Percentiles rank a stretch among this genome's conserved stretches.
Conservation (phyloP, 64 coral and sea anemone species). For the Pocillopora damicornis region DNA sequence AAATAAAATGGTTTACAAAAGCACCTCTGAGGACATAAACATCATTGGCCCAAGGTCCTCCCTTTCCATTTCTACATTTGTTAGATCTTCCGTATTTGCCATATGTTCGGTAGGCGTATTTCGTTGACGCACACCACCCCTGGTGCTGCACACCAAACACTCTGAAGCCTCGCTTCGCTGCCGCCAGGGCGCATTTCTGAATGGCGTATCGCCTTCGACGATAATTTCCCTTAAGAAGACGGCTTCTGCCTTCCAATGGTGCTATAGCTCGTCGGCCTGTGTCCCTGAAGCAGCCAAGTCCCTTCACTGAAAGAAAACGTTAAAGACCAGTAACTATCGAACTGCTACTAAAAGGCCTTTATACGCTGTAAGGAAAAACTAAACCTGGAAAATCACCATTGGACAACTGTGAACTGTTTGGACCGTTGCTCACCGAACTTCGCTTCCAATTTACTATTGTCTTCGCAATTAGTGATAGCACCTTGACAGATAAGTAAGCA, state of each 20-base stretch:
- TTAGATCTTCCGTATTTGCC: constrained; percentile 26
- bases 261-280: constrained; percentile 27
- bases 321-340: too few relatives aligned
- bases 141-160: constrained; percentile 51
- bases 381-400: too few relatives aligned
- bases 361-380: too few relatives aligned
- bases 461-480: too few relatives aligned
- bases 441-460: too few relatives aligned
- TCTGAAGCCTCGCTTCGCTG: constrained; percentile 18
- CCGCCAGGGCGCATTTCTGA: constrained; percentile 47
- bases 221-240: constrained; percentile 35
- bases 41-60: constrained; percentile 49
- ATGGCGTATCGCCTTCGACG: constrained; percentile 6
- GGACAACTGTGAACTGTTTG: too few relatives aligned
- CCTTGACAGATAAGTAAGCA: too few relatives aligned
- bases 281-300: constrained; percentile 47
- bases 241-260: constrained; percentile 31
- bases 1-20: too few relatives aligned
- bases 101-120: constrained; percentile 10
- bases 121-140: constrained; percentile 34
- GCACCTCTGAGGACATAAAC: constrained; percentile 37
- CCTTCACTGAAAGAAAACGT: constrained; percentile 19
- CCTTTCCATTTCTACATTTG: constrained; percentile 32
- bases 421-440: too few relatives aligned
- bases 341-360: too few relatives aligned